Evolutionary conservation across 2,797 vertebrate genomes (phyloP), one percentile per base, ranked within the genome.

Genomic region (Hippoglossus hippoglossus): DNA sequence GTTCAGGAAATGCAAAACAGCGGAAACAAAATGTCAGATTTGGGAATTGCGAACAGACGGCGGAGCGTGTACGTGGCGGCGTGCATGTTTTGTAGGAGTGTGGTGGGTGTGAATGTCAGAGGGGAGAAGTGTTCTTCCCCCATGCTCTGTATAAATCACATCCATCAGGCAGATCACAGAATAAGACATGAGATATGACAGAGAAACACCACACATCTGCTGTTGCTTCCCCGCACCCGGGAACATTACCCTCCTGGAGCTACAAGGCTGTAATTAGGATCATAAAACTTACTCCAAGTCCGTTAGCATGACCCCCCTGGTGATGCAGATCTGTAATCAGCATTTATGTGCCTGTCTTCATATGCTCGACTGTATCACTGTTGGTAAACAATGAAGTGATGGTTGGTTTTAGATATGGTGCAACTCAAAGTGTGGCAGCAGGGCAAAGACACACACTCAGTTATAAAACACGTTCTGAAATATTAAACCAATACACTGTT

Each of bases 31-130:
- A 90, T 93, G 82, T 88, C 86, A 89, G 86, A 81, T 77, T 68
- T 90, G 92, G 91, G 89, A 91, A 89, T 90, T 86, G 80, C 49
- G 81, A 93, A 86, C 91, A 92, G 91, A 93, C 83, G 87, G 89
- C 73, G 18, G 73, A 85, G 80, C 47, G 74, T 21, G 65, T 67
- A 68, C 70, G 53, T 66, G 71, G 74, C 26, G 78, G 41, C 44
- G 77, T 75, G 80, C 82, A 26, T 78, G 63, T 81, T 87, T 82
- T 80, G 73, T 81, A 57, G 7, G 52, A 81, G 75, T 68, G 80
- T 77, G 77, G 73, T 39, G 86, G 74, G 78, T 86, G 83, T 84
- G 82, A 84, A 87, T 83, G 87, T 87, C 86, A 90, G 84, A 87
- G 87, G 83, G 85, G 82, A 76, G 77, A 85, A 67, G 75, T 67